A percentile compares a stretch with the other conserved stretches of the same genome.
phyloP scores from a whole-genome alignment of 2,888 invertebrate species.

The Tiphia femorata region DNA sequence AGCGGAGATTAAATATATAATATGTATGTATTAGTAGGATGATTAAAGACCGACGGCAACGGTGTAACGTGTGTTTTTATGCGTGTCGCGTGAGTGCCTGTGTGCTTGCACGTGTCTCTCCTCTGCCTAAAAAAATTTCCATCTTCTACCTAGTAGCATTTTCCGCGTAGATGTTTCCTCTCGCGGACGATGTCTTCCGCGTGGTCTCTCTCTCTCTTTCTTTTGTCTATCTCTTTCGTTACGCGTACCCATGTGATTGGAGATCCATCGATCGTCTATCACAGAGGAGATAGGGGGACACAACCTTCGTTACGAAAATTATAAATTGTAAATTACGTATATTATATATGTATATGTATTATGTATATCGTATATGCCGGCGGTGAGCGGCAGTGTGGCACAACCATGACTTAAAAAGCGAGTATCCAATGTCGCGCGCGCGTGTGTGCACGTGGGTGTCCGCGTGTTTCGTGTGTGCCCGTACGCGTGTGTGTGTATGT shows the following conservation, averaged over 20 bases:
- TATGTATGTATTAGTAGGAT: constrained; percentile 36
- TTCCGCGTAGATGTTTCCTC: not conserved
- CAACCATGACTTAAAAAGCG: constrained; percentile 62
- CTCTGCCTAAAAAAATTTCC: constrained; percentile 13
- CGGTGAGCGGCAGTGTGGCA: constrained; percentile 59
- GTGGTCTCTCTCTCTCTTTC: not conserved
- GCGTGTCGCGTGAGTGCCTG: constrained; percentile 19
- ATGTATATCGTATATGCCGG: constrained; percentile 39
- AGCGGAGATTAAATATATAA: constrained; percentile 45
- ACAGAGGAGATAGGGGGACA: constrained; percentile 46
- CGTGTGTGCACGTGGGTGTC: not conserved
- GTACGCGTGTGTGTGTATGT: not conserved
- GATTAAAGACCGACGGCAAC: constrained; percentile 47
- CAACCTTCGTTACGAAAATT: constrained; percentile 66
- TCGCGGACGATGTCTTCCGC: constrained; percentile 13
- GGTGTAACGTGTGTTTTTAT: constrained; percentile 25
- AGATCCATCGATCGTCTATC: not conserved
- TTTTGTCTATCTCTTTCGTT: not conserved
- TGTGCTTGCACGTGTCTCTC: constrained; percentile 14
- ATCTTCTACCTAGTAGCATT: constrained; percentile 1
- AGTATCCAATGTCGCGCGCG: constrained; percentile 50
- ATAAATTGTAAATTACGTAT: constrained; percentile 54
- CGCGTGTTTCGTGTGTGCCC: not conserved
- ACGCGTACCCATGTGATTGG: too few species aligned
- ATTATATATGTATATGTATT: constrained; percentile 28